Percentiles rank a stretch among this genome's conserved stretches.
Evolutionary conservation across 2,888 invertebrate genomes (phyloP).

Genomic region (Pachymerium ferrugineum): DNA sequence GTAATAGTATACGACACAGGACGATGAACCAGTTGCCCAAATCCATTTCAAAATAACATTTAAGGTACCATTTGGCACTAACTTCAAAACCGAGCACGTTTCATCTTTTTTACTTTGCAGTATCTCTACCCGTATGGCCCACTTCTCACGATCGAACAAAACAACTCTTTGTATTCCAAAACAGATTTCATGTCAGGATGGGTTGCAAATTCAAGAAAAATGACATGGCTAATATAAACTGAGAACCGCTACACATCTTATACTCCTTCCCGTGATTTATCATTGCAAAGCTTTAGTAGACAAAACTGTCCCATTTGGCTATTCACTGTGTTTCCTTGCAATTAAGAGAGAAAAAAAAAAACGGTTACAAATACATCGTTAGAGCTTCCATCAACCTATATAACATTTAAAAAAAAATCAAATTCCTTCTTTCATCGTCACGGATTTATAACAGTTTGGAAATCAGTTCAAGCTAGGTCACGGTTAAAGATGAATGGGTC

Average conservation of each 20-base stretch:
- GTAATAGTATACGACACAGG: slow-evolving; percentile 5
- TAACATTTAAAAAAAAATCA: background rate
- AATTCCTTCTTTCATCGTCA: background rate
- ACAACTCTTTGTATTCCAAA: background rate
- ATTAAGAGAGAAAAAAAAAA: background rate
- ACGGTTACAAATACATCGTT: background rate
- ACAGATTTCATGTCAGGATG: background rate
- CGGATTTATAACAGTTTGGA: background rate
- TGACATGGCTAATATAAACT: background rate
- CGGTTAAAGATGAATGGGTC: slow-evolving; percentile 8
- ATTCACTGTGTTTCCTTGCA: background rate
- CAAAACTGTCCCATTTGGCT: slow-evolving; percentile 18
- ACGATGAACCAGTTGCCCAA: slow-evolving; percentile 22
- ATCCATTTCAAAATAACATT: slow-evolving; percentile 27
- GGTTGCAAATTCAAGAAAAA: background rate
- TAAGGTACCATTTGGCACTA: slow-evolving; percentile 20
- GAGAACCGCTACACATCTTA: background rate
- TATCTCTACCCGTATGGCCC: background rate
- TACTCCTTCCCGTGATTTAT: background rate
- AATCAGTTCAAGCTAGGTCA: slow-evolving; percentile 10
- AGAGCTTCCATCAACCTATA: background rate
- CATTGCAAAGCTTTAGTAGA: background rate
- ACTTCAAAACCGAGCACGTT: slow-evolving; percentile 17
- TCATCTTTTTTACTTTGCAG: background rate
- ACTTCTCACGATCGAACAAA: background rate